A percentile compares a stretch with the other conserved stretches of the same genome.
phyloP scores from a whole-genome alignment of 2,797 vertebrate species.

The Argentina silus region DNA sequence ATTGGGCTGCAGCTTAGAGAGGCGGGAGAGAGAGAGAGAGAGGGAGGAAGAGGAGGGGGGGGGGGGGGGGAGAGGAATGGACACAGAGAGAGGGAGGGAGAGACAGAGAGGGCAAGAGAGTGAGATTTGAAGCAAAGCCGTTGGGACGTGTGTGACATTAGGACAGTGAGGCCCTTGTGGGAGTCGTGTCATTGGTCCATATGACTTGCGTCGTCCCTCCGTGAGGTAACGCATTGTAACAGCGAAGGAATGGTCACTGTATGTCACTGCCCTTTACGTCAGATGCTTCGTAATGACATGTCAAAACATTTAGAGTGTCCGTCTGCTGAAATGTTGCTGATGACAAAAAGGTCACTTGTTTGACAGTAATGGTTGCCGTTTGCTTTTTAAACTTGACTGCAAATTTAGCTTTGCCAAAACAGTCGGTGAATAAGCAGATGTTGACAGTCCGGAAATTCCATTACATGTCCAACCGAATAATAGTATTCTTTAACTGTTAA shows the following conservation, averaged over 20 bases:
- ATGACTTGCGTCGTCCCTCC: constrained; percentile 66
- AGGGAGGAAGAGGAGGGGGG: constrained; percentile 34
- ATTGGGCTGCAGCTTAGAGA: constrained; percentile 29
- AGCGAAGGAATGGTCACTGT: constrained; percentile 74
- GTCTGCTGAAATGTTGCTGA: constrained; percentile 43
- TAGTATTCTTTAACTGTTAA: no score
- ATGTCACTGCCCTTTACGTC: constrained; percentile 74
- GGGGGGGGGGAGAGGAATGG: constrained; percentile 50
- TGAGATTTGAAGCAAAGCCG: constrained; percentile 71
- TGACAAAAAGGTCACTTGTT: constrained; percentile 59
- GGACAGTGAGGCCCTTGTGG: constrained; percentile 68
- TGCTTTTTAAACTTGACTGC: constrained; percentile 25
- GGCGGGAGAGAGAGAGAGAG: constrained; percentile 13
- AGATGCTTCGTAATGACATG: constrained; percentile 62
- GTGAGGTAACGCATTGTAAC: constrained; percentile 69
- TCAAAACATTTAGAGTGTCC: constrained; percentile 68
- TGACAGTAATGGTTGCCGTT: constrained; percentile 35
- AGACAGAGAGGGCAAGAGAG: constrained; percentile 41
- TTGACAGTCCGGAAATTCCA: neutral
- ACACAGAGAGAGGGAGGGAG: constrained; percentile 24
- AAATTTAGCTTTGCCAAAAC: constrained; percentile 9
- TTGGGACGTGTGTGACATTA: constrained; percentile 78
- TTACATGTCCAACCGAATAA: no score
- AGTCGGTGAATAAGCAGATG: neutral
- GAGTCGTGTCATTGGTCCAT: constrained; percentile 71